These are phyloP conservation scores for Drosophila neonasuta DNA, from an alignment of 2,888 invertebrate genomes.

Conservation along the genomic window DNA sequence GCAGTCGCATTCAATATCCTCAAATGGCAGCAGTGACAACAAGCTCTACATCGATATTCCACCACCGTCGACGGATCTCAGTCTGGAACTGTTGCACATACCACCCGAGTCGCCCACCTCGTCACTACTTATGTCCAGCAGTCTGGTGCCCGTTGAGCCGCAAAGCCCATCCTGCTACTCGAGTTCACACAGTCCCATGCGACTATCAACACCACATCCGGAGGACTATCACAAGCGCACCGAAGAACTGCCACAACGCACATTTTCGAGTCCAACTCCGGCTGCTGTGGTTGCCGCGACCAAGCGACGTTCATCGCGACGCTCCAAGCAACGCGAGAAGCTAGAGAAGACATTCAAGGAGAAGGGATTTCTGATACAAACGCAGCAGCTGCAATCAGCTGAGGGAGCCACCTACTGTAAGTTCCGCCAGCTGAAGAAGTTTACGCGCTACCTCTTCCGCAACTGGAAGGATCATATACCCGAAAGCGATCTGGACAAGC, in stretches of 20 bases:
- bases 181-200: slow-evolving; percentile 49
- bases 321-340: slow-evolving; percentile 93
- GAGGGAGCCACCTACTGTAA: slow-evolving; percentile 97
- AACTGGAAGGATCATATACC: slow-evolving; percentile 97
- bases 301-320: slow-evolving; percentile 90
- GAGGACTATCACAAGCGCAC: slow-evolving; percentile 39
- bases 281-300: slow-evolving; percentile 31
- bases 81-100: slow-evolving; percentile 80
- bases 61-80: slow-evolving; percentile 80
- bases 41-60: slow-evolving; percentile 79
- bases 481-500: slow-evolving; percentile 81
- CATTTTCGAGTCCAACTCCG: slow-evolving; percentile 17
- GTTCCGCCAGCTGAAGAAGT: slow-evolving; percentile 93
- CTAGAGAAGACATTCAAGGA: slow-evolving; percentile 96
- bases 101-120: slow-evolving; percentile 79
- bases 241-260: slow-evolving; percentile 24
- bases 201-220: slow-evolving; percentile 13
- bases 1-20: slow-evolving; percentile 30
- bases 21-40: slow-evolving; percentile 82
- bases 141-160: slow-evolving; percentile 57
- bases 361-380: slow-evolving; percentile 95
- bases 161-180: slow-evolving; percentile 59
- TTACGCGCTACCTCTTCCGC: slow-evolving; percentile 94
- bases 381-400: slow-evolving; percentile 95
- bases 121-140: slow-evolving; percentile 60